These are phyloP conservation scores for Arrhamphus sclerolepis DNA, from an alignment of 2,797 vertebrate species.

Conservation along the genomic window DNA sequence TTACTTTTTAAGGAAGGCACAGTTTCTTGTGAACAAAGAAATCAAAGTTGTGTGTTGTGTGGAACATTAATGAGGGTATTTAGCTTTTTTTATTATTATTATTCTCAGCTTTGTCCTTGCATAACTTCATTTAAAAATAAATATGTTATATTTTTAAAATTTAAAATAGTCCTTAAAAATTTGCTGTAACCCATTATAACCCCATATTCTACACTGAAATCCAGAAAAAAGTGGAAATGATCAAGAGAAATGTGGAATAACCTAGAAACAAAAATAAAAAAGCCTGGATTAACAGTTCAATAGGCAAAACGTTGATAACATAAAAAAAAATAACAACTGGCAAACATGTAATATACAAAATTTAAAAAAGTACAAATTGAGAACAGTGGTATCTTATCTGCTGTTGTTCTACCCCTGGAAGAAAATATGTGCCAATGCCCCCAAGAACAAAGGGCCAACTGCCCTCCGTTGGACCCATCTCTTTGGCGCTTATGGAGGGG, in stretches of 20 bases:
- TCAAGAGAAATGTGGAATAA: slow-evolving; percentile 37
- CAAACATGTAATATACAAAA: slow-evolving; percentile 79
- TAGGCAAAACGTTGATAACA: slow-evolving; percentile 65
- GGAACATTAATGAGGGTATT: slow-evolving; percentile 56
- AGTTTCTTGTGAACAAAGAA: slow-evolving; percentile 35
- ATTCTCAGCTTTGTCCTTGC: slow-evolving; percentile 52
- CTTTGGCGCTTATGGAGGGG: slow-evolving; percentile 79
- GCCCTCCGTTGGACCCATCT: slow-evolving; percentile 67
- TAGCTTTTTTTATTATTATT: slow-evolving; percentile 31
- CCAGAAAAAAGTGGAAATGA: slow-evolving; percentile 42
- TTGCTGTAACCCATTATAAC: slow-evolving; percentile 64
- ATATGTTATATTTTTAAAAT: slow-evolving; percentile 77
- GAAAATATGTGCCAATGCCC: slow-evolving; percentile 78
- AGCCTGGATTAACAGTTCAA: slow-evolving; percentile 73
- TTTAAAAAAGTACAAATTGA: slow-evolving; percentile 66
- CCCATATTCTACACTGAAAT: slow-evolving; percentile 71
- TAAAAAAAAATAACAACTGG: slow-evolving; percentile 52
- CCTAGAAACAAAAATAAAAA: slow-evolving; percentile 19
- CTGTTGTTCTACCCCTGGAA: slow-evolving; percentile 54
- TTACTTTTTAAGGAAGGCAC: slow-evolving; percentile 46
- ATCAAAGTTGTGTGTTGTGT: slow-evolving; percentile 38
- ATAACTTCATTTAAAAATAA: slow-evolving; percentile 85
- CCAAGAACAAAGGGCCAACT: slow-evolving; percentile 62
- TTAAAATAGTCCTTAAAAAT: slow-evolving; percentile 75
- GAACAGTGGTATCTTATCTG: slow-evolving; percentile 52